phyloP scores from a whole-genome alignment of 2,888 invertebrate species.

The Sarcophaga caerulescens region DNA sequence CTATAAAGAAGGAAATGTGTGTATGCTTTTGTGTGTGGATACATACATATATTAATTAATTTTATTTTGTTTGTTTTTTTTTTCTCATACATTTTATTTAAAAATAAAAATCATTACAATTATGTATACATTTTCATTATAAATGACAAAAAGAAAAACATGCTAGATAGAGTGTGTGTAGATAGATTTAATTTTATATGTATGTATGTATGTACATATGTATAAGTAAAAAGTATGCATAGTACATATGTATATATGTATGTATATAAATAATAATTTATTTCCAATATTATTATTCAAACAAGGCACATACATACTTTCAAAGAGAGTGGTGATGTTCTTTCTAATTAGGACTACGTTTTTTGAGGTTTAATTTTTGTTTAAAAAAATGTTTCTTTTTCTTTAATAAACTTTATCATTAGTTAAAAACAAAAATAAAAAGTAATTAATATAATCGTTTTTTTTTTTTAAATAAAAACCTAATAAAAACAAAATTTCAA shows the following conservation, averaged over 20 bases:
- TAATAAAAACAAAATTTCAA: constrained; percentile 59
- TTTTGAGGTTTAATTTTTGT: constrained; percentile 41
- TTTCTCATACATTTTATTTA: constrained; percentile 16
- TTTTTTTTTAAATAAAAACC: constrained; percentile 36
- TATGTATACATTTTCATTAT: constrained; percentile 62
- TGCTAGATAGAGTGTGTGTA: constrained; percentile 35
- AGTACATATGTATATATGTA: background rate
- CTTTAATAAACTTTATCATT: constrained; percentile 51
- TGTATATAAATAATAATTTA: background rate
- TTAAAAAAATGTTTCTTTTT: background rate
- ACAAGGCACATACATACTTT: background rate
- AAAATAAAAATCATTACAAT: constrained; percentile 52
- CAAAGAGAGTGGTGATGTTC: constrained; percentile 23
- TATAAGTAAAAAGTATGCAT: background rate
- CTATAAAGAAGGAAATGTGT: constrained; percentile 39
- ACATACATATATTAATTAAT: constrained; percentile 60
- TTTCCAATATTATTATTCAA: constrained; percentile 5
- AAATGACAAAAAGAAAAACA: constrained; percentile 54
- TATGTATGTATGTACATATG: background rate
- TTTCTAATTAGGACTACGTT: constrained; percentile 54
- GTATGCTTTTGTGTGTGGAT: constrained; percentile 21
- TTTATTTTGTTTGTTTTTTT: constrained; percentile 44
- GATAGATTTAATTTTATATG: background rate
- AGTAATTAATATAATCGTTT: constrained; percentile 19
- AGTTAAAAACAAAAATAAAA: constrained; percentile 33